Evolutionary conservation across 2,113 vertebrate species (phyloP), one percentile per base, ranked within the genome.

Genomic region (Callipepla squamata): DNA sequence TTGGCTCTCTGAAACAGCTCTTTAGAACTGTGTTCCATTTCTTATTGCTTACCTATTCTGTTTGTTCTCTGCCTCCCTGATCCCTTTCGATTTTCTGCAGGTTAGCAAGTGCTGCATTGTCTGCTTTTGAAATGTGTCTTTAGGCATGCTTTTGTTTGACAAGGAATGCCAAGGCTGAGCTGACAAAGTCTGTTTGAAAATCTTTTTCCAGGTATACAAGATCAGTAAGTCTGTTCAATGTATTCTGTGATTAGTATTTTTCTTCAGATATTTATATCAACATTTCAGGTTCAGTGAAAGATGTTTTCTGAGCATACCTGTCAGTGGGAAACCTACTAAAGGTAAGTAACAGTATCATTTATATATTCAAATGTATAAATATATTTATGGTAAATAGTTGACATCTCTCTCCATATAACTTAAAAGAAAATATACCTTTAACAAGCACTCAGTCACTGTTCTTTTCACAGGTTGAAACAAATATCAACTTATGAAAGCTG

Each of bases 161-260:
- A 98, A 98, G 98, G 97, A 98, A 98, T 98, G 97, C 96, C 98
- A 97, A 97, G 96, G 95, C 98, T 97, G 97, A 97, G 98, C 98
- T 99, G 99, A 99, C 98, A 98, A 98, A 98, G 94, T 96, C 98
- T 97, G 98, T 98, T 98, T 98, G 98, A 98, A 98, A 98, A 96
- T 96, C 97, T 97, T 98, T 98, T 98, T 98, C 98, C 98, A 98
- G 98, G 98, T 98, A 98, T 98, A 97, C 97, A 97, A 97, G 98
- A 98, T 98, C 98, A 98, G 98, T 98, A 97, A 98, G 98, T 97
- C 98, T 97, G 98, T 98, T 98, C 98, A 98, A 98, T 98, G 98
- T 98, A 97, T 98, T 97, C 98, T 99, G 98, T 99, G 98, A 99
- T 99, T 99, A 99, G 98, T 98, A 98, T 98, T 98, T 98, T 98